Base-by-base conservation (phyloP, 2,888 invertebrate species). In the Celastrina argiolus region DNA sequence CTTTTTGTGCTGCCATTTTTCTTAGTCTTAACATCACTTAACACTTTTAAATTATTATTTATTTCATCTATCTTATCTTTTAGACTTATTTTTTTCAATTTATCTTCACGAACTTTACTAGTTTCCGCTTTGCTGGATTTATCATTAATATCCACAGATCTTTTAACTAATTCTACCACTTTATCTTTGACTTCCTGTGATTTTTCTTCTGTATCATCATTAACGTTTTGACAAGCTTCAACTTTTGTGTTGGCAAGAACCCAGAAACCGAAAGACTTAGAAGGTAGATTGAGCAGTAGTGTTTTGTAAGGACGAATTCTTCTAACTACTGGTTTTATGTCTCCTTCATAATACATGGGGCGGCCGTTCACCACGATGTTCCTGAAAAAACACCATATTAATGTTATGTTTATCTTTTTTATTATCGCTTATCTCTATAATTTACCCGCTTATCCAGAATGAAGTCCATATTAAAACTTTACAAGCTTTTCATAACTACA, bases 201-300 rank as follows among this genome's bases (percentile, higher is more conserved):
- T 70, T 68, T 58, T 1, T 65, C 68, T 6, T 67, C 51, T 58
- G 72, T 76, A 22, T 77, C 73, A 14, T 77, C 73, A 36, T 74
- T 65, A n/a, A 67, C 56, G 14, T 82, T 76, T 34, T 77, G 75
- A 70, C 95, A 95, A 18, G 93, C 92, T 64, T 92, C 88, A 28
- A 94, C 83, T 76, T 93, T 92, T 0, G 94, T 93, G 65, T 92
- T 92, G 0, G 95, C 94, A 12, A 96, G 78, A 0, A 96, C 94
- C 94, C 95, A 96, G 80, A 96, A 96, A 0, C 94, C 95, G 59
- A 96, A 93, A 0, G 94, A 94, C 74, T 92, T 92, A 0, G 94
- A 88, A 1, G 95, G 95, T 2, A 95, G 77, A 59, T 90, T 90
- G 16, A 96, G 78, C 7, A 92, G 83, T 2, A 95, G 74, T 0